Conservation (phyloP, 1,140 invertebrate genomes). For the Daktulosphaira vitifoliae region DNA sequence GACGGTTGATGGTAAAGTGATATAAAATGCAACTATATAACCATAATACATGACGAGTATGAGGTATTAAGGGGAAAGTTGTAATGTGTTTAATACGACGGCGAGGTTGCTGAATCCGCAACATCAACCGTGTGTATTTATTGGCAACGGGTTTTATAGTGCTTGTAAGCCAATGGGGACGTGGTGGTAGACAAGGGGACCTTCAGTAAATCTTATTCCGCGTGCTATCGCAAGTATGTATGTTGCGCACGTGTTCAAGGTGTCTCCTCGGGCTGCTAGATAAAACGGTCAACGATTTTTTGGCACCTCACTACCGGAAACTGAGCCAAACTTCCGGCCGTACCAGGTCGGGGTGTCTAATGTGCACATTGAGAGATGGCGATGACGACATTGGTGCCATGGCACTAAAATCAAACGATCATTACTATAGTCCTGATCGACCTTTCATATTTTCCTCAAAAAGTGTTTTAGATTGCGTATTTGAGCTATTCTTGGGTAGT, state of each 20-base stretch:
- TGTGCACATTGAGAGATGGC: constrained; percentile 5
- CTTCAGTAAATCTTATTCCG: constrained; percentile 3
- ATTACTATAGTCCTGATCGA: background rate
- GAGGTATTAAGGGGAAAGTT: too few species aligned
- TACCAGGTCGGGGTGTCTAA: background rate
- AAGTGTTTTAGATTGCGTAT: too few species aligned
- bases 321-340: constrained; percentile 17
- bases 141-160: constrained; percentile 24
- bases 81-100: too few species aligned
- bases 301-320: constrained; percentile 31
- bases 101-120: background rate
- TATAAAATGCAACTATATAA: too few species aligned
- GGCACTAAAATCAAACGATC: constrained; percentile 11
- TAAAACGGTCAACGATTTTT: constrained; percentile 33
- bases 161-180: background rate
- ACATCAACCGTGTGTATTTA: constrained; percentile 1
- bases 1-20: too few species aligned
- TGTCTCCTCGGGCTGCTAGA: constrained; percentile 9
- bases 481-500: too few species aligned
- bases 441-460: too few species aligned
- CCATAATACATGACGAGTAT: too few species aligned
- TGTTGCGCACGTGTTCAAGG: background rate
- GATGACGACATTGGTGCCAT: background rate
- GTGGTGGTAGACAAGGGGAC: background rate
- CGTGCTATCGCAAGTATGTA: too few species aligned